Percentiles rank a stretch among this genome's conserved stretches.
Conservation (phyloP, 30 jellyfish, hydroid and myxozoan species). For the Turritopsis dohrnii region DNA sequence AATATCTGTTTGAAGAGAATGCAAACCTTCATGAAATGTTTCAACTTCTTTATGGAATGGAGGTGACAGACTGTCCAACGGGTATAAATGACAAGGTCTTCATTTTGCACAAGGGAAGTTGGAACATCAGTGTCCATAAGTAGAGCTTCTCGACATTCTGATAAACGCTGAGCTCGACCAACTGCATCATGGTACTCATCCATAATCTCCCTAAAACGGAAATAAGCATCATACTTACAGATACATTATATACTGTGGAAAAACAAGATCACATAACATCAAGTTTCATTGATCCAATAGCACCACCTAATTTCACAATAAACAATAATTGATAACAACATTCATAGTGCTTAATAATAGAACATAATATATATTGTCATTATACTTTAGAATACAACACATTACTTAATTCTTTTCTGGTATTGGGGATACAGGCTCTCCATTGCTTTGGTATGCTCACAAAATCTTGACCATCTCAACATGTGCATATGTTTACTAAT, state of each 20-base stretch:
- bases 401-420: slow-evolving; percentile 58
- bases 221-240: neutral
- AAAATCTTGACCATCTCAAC: slow-evolving; percentile 74
- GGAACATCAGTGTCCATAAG: slow-evolving; percentile 19
- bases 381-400: neutral
- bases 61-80: slow-evolving; percentile 75
- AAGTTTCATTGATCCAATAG: no score
- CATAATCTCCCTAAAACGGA: slow-evolving; percentile 36
- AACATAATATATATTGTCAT: no score
- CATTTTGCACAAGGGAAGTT: slow-evolving; percentile 13
- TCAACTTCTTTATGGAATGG: slow-evolving; percentile 59
- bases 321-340: no score
- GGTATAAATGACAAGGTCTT: slow-evolving; percentile 55
- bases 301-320: no score
- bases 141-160: slow-evolving; percentile 56
- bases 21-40: slow-evolving; percentile 51
- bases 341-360: no score
- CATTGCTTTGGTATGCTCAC: slow-evolving; percentile 62
- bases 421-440: slow-evolving; percentile 46
- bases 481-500: slow-evolving; percentile 54
- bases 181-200: slow-evolving; percentile 64
- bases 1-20: neutral
- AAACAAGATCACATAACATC: no score
- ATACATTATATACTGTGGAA: no score
- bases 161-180: slow-evolving; percentile 52